Evolutionary conservation across 1,140 invertebrate species (phyloP).

Genomic region (Orchestia grillus): DNA sequence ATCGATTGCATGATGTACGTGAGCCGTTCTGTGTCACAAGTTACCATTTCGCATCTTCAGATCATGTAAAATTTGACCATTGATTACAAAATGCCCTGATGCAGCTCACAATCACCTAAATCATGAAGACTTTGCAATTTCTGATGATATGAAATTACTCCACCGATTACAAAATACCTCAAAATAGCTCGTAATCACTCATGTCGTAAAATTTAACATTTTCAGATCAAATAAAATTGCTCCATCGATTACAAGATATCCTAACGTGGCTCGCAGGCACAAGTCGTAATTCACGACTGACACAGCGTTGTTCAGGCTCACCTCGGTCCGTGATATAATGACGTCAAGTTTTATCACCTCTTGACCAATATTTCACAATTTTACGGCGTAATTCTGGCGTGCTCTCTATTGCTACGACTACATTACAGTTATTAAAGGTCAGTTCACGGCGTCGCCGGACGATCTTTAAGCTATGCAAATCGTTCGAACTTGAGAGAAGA

Average conservation of each 20-base stretch:
- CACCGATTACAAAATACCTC: not conserved
- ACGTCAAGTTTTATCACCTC: constrained; percentile 48
- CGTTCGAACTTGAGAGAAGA: not conserved
- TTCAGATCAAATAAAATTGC: not conserved
- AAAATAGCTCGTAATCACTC: not conserved
- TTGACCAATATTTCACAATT: constrained; percentile 33
- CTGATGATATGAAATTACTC: not conserved
- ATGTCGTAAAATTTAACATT: not conserved
- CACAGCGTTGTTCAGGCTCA: not conserved
- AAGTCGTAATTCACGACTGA: not conserved
- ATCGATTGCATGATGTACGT: not conserved
- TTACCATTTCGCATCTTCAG: no score
- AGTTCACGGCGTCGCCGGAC: constrained; percentile 1
- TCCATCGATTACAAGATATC: not conserved
- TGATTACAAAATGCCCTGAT: no score
- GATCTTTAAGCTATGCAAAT: not conserved
- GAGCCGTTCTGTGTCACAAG: not conserved
- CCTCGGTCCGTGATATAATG: not conserved
- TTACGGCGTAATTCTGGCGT: not conserved
- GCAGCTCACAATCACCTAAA: no score
- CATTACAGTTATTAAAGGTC: constrained; percentile 49
- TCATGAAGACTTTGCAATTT: not conserved
- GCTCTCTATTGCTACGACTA: constrained; percentile 28
- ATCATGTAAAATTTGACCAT: no score
- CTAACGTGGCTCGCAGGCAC: not conserved